Evolutionary conservation across 2,888 invertebrate species (phyloP), one percentile per base, ranked within the genome.

Genomic region (Andricus curvator): DNA sequence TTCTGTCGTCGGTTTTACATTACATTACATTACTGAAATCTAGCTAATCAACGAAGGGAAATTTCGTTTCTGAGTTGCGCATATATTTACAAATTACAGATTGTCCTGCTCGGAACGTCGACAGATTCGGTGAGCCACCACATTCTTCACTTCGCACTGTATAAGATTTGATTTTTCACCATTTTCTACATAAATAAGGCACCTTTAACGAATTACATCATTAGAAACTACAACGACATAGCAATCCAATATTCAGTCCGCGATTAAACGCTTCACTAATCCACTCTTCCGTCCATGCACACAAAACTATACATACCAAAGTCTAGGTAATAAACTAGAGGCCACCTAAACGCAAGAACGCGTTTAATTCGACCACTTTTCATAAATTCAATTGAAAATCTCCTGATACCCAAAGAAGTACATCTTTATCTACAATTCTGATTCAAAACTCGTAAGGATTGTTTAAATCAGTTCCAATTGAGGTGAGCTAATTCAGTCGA

Each of bases 121-220:
- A 86, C 84, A 86, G 84, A 88, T 84, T 85, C 77, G 84, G 88
- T 86, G 87, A 88, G 88, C 88, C 56, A 74, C 51, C 74, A 15
- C 51, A 74, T 74, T 70, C 48, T 51, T 51, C 13, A 67, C 68
- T 68, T 68, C 88, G 88, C 89, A 89, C 88, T 86, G 84, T 88
- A 86, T 88, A 87, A 83, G 79, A 84, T 85, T 88, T 85, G 84
- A 85, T 88, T 85, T 84, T 83, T 80, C 84, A 83, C 81, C 85
- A 77, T 82, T 81, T 86, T 86, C 89, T 90, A 91, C 89, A 89
- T 91, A 74, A 74, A 90, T 92, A 93, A 93, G 92, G 92, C 92
- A 93, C 92, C 92, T 91, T 92, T 89, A 91, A 92, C 92, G 91
- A 92, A 92, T 92, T 91, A 92, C 88, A 88, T 89, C 17, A 60